Evolutionary conservation across 1,140 invertebrate species (phyloP).

Genomic region (Brachionus rubens): DNA sequence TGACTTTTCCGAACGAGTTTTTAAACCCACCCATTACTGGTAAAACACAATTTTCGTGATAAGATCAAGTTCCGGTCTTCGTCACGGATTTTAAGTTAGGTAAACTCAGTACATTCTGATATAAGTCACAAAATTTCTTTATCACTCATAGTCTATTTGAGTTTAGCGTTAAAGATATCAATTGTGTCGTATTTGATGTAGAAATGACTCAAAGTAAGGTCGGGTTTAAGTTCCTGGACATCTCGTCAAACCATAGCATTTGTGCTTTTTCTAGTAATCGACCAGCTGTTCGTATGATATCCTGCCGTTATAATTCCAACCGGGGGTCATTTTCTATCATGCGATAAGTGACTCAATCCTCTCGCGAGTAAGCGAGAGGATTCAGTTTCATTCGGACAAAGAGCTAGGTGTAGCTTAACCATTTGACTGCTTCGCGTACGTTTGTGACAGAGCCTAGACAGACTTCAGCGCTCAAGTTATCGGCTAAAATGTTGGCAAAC

Average conservation of each 20-base stretch:
- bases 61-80: conserved; percentile 86
- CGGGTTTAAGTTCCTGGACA: conserved; percentile 75
- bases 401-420: conserved; percentile 95
- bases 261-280: conserved; percentile 80
- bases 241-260: conserved; percentile 86
- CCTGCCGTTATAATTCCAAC: conserved; percentile 69
- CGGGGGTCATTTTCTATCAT: conserved; percentile 70
- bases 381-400: conserved; percentile 90
- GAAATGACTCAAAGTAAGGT: conserved; percentile 88
- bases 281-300: conserved; percentile 76
- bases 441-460: conserved; percentile 85
- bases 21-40: conserved; percentile 75
- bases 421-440: conserved; percentile 89
- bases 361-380: conserved; percentile 85
- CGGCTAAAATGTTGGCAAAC: conserved; percentile 82
- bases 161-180: conserved; percentile 66
- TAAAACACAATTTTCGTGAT: conserved; percentile 72
- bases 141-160: conserved; percentile 75
- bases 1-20: conserved; percentile 91
- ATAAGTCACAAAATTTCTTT: conserved; percentile 81
- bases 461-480: conserved; percentile 97
- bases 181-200: conserved; percentile 97
- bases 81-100: conserved; percentile 90
- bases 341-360: conserved; percentile 71
- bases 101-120: conserved; percentile 85